Base-by-base conservation (phyloP, 2,888 invertebrate genomes). In the Julus scanicus region DNA sequence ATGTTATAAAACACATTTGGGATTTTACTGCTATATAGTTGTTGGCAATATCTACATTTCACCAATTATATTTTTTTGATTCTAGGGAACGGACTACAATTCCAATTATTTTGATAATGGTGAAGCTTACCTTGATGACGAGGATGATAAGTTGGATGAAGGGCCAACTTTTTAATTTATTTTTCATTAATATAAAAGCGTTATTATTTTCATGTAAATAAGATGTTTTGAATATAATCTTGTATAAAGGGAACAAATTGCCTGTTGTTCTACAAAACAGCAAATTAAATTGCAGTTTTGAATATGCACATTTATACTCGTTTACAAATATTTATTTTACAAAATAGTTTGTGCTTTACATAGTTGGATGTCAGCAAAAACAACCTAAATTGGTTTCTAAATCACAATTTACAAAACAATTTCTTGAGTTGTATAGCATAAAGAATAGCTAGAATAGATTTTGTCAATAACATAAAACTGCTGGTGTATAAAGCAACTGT, bases 71-170 rank as follows among this genome's bases (percentile, higher is more conserved):
- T 11, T n/a, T 85, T n/a, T n/a, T 13, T 15, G 53, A 71, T 89
- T 88, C 37, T 57, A 90, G 90, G 90, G 88, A 71, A 90, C 90
- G 11, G 90, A 90, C 88, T 90, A 90, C 87, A 89, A 86, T 71
- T n/a, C 37, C 6, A 89, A 84, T 87, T 90, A 90, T 87, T 90
- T 90, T 87, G 90, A 90, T 86, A 90, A 90, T 89, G 90, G 90
- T 86, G 90, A 90, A 89, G 88, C 13, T 15, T 90, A 89, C 87
- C 88, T 90, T 49, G 90, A 90, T 87, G 90, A 90, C 9, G 90
- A 90, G 40, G 90, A 90, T 29, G 90, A 90, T 84, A 90, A 90
- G 87, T 71, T 89, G 5, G 90, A 90, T 86, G 90, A 90, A 88
- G 90, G 89, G 4, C 89, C 90, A 13, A 86, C 84, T 53, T 90